Evolutionary conservation across 2,888 invertebrate species (phyloP), one percentile per base, ranked within the genome.

Genomic region (Parasteatoda lunata): DNA sequence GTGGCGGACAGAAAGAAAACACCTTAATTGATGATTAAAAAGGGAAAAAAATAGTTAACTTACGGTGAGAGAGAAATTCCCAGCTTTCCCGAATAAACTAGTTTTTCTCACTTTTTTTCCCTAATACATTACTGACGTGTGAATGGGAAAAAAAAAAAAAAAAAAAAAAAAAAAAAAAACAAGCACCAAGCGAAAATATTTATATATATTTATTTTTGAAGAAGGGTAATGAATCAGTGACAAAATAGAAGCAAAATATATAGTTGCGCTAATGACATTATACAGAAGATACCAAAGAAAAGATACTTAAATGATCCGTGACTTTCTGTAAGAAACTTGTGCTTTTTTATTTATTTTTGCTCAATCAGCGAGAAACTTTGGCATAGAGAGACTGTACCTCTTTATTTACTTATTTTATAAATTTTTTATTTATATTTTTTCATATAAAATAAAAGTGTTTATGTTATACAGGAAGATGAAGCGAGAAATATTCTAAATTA

Each of bases 231-330:
- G 70, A 78, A 52, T 15, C 68, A 5, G 54, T 75, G 68, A 81
- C 49, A 59, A 75, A 73, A 68, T 30, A 68, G 54, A 66, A 69
- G 30, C 75, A 69, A 75, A 75, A 47, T 54, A 59, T 69, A 47
- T 54, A 59, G 75, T 73, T 52, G 69, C 15, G 68, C 47, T 75
- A 66, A 81, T 81, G 81, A 69, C 75, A 69, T 69, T 54, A 81
- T 69, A 81, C 59, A 52, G 52, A 54, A 52, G 49, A 52, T 13
- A 52, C 54, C 52, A 52, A 30, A 30, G 30, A 30, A 30, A 30
- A 30, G 11, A 68, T 30, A 59, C 15, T 75, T 68, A 68, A 75
- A 81, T 81, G 81, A 81, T 72, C 75, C 75, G 49, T 75, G 75
- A 69, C 69, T 69, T 49, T 65, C 30, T 30, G 45, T n/a, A 54